Conservation (phyloP, 2,113 vertebrate species). For the Reinhardtius hippoglossoides region DNA sequence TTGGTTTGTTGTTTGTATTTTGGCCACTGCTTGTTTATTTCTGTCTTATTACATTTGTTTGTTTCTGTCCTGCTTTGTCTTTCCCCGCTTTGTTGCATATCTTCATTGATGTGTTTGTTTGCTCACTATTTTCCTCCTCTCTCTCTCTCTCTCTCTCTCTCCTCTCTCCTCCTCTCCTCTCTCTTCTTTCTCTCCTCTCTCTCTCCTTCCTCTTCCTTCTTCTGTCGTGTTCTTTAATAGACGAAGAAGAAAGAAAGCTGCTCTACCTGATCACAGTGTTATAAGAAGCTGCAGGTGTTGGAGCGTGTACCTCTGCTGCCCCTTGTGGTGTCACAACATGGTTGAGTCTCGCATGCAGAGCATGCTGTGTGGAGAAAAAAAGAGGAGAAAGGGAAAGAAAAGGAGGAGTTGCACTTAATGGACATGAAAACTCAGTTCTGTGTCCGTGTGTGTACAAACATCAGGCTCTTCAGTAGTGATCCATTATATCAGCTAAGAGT, state of each 20-base stretch:
- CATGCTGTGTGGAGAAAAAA: not conserved
- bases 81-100: conserved; percentile 15
- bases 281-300: not conserved
- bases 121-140: not conserved
- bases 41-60: conserved; percentile 12
- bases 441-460: too few species aligned
- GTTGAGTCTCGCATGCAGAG: not conserved
- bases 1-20: conserved; percentile 28
- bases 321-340: conserved; percentile 61
- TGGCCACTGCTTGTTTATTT: conserved; percentile 11
- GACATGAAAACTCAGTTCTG: too few species aligned
- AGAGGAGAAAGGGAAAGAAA: not conserved
- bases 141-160: not conserved
- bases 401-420: not conserved
- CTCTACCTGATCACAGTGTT: conserved; percentile 20
- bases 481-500: too few species aligned
- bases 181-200: not conserved
- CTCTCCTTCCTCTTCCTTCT: too few species aligned
- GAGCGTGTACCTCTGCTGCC: conserved; percentile 76
- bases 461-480: too few species aligned
- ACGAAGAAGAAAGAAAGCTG: not conserved
- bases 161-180: not conserved
- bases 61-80: conserved; percentile 37
- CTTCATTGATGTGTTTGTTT: conserved; percentile 11
- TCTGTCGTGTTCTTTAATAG: not conserved